Base-by-base conservation (phyloP, 2,797 vertebrate genomes). In the Spinus olivaceus region DNA sequence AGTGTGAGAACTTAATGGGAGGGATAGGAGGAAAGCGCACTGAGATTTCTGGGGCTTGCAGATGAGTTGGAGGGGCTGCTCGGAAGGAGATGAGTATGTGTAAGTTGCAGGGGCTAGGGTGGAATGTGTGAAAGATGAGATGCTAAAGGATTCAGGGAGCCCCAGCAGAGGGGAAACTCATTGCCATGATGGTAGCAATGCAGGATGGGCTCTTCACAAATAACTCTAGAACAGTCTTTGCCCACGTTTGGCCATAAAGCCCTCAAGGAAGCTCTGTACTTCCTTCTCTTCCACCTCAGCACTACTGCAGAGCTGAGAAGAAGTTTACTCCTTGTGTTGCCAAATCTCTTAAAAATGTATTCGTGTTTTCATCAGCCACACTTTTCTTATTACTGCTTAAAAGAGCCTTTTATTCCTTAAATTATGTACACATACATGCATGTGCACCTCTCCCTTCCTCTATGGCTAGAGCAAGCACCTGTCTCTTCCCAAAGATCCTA, bases 81-180 rank as follows among this genome's bases (percentile, higher is more conserved):
- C 4, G 0, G 8, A 44, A 32, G 3, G 9, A 82, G 61, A 20
- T 37, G 23, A 23, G 14, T 10, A 10, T 2, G 0, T 54, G 30
- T 16, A 44, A 53, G 24, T 54, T 86, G 32, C 46, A 56, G 50
- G 37, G 42, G 30, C 22, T 88, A 50, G 25, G 4, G 6, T 30
- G 41, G 22, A 32, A 6, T 33, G 10, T 53, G 30, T 61, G 60
- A 63, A 64, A 42, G 8, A 35, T 2, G 1, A 12, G 20, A 25
- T 80, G 39, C 12, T 17, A 18, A 15, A 67, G 35, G 32, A 28
- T 76, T 33, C 1, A 6, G 14, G 19, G 71, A 81, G 13, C 35
- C 24, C 19, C 25, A 70, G 53, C 30, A 74, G 49, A 49, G 57
- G 18, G 14, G 28, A 39, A 66, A 6, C 25, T 51, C 32, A 13